Evolutionary conservation across 2,888 invertebrate genomes (phyloP).

Genomic region (Seira sanloemensis): DNA sequence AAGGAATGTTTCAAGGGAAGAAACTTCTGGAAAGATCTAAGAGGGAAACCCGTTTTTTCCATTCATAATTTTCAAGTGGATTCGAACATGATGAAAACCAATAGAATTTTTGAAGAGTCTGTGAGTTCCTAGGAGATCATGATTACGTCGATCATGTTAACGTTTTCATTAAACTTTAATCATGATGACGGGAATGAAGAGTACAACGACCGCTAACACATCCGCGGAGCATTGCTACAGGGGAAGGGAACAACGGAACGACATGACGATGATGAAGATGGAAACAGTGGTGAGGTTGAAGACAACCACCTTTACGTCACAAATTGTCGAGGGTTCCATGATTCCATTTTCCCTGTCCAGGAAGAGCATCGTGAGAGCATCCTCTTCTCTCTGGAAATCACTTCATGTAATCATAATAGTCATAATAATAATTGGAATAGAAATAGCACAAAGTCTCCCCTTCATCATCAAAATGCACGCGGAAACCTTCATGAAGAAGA

Average conservation of each 20-base stretch:
- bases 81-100: neutral
- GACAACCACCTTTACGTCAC: slow-evolving; percentile 21
- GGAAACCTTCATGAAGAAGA: no score
- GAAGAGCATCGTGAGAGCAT: neutral
- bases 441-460: no score
- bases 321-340: neutral
- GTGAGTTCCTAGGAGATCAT: neutral
- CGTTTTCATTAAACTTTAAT: slow-evolving; percentile 52
- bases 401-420: neutral
- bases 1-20: neutral
- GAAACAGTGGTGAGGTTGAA: neutral
- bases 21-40: neutral
- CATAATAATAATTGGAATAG: neutral
- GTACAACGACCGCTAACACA: slow-evolving; percentile 12
- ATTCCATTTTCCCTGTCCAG: neutral
- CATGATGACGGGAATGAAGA: slow-evolving; percentile 32
- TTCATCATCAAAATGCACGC: no score
- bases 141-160: slow-evolving; percentile 15
- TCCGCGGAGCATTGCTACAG: neutral
- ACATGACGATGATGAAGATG: slow-evolving; percentile 6
- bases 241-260: neutral
- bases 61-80: neutral
- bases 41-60: neutral
- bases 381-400: neutral
- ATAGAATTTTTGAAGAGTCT: neutral